These are phyloP conservation scores for Addax nasomaculatus DNA, from an alignment of 2,113 vertebrate genomes.

Conservation along the genomic window DNA sequence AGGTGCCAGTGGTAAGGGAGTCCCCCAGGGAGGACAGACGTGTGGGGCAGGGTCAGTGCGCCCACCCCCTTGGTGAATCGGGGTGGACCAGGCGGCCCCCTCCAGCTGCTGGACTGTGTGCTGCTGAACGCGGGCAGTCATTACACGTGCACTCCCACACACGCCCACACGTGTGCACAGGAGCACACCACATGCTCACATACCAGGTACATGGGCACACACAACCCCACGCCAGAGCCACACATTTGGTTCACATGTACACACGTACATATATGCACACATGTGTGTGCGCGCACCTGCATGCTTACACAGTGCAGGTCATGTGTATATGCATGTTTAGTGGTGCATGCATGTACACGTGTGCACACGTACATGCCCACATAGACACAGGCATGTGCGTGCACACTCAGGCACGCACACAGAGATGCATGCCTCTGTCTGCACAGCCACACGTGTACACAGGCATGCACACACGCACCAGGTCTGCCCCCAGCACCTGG, in stretches of 20 bases:
- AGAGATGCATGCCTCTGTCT: background rate
- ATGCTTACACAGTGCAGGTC: background rate
- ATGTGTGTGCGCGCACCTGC: rapidly evolving
- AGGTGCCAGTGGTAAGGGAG: background rate
- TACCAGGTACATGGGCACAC: background rate
- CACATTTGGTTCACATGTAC: background rate
- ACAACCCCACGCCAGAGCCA: background rate
- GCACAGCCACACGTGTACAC: rapidly evolving
- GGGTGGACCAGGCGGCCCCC: background rate
- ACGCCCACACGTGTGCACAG: rapidly evolving
- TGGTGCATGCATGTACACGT: rapidly evolving
- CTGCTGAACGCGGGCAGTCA: background rate
- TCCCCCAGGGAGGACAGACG: too few relatives aligned
- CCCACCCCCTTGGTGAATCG: rapidly evolving
- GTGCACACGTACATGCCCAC: background rate
- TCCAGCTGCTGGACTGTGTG: background rate
- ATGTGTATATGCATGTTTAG: rapidly evolving
- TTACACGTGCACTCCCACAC: too few relatives aligned
- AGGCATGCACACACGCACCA: rapidly evolving
- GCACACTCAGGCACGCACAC: background rate
- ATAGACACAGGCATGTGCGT: background rate
- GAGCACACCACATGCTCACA: background rate
- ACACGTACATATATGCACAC: background rate
- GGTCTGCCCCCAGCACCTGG: background rate
- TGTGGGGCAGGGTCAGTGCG: rapidly evolving